Evolutionary conservation across 2,888 invertebrate genomes (phyloP).

Genomic region (Cryptus viduatorius): DNA sequence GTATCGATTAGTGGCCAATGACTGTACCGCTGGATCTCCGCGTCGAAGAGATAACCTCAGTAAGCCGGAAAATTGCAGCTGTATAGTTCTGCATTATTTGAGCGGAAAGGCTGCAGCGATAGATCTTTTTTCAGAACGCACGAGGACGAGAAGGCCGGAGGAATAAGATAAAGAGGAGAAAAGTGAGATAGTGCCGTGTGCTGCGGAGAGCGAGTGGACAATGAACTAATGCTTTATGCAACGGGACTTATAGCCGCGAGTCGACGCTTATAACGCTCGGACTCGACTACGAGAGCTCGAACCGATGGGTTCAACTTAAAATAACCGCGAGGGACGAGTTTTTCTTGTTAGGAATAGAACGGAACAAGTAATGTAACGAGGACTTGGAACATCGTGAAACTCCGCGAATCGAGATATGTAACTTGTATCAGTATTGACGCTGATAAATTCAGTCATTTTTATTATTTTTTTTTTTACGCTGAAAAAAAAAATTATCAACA

Average conservation of each 20-base stretch:
- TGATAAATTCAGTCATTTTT: too few species aligned
- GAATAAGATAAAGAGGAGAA: conserved; percentile 43
- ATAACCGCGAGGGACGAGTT: conserved; percentile 3
- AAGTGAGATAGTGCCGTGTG: neutral
- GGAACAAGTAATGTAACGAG: neutral
- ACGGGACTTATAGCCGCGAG: conserved; percentile 51
- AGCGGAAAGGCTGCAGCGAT: conserved; percentile 8
- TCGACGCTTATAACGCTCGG: conserved; percentile 47
- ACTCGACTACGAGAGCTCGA: conserved; percentile 13
- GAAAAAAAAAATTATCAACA: too few species aligned
- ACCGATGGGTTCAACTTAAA: conserved; percentile 35
- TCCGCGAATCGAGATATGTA: neutral
- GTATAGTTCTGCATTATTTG: conserved; percentile 70
- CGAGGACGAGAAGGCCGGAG: conserved; percentile 26
- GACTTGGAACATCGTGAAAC: neutral
- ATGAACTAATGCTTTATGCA: conserved; percentile 56
- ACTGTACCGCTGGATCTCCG: neutral
- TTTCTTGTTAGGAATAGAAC: conserved; percentile 5
- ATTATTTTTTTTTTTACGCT: too few species aligned
- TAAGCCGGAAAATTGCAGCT: conserved; percentile 47
- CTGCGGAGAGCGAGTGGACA: conserved; percentile 40
- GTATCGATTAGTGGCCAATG: neutral
- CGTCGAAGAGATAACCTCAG: neutral
- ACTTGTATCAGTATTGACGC: too few species aligned
- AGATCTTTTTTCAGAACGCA: conserved; percentile 28